A percentile compares a stretch with the other conserved stretches of the same genome.
These are phyloP conservation scores for Borostomias antarcticus DNA, from an alignment of 2,797 vertebrate species.

Conservation along the genomic window DNA sequence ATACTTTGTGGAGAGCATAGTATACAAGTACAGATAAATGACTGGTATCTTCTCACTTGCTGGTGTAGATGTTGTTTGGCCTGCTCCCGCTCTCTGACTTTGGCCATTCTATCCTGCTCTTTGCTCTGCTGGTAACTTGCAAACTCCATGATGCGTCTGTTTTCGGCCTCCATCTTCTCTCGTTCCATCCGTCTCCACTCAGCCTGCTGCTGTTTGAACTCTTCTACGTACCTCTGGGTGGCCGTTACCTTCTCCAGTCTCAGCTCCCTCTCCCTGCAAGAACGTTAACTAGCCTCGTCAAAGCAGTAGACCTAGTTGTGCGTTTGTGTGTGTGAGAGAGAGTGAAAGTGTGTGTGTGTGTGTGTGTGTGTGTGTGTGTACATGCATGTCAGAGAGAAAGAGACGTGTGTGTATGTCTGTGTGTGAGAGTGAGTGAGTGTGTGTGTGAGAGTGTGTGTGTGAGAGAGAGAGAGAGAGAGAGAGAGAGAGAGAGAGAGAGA, in stretches of 20 bases:
- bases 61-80: constrained; percentile 80
- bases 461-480: too few relatives aligned
- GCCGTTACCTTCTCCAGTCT: constrained; percentile 86
- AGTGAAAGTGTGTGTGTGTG: background rate
- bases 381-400: background rate
- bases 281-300: background rate
- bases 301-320: background rate
- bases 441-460: too few relatives aligned
- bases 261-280: constrained; percentile 82
- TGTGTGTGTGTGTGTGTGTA: background rate
- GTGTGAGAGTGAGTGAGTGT: background rate
- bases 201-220: constrained; percentile 85
- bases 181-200: constrained; percentile 84
- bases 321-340: background rate
- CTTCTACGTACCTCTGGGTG: constrained; percentile 82
- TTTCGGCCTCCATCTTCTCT: constrained; percentile 90
- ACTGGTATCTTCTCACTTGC: too few relatives aligned
- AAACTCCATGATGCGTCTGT: constrained; percentile 86
- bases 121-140: constrained; percentile 73
- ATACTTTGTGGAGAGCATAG: too few relatives aligned
- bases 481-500: background rate
- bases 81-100: constrained; percentile 77
- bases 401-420: background rate
- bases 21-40: too few relatives aligned
- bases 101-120: constrained; percentile 78